phyloP scores from a whole-genome alignment of 2,888 invertebrate genomes.

The Bedellia somnulentella region DNA sequence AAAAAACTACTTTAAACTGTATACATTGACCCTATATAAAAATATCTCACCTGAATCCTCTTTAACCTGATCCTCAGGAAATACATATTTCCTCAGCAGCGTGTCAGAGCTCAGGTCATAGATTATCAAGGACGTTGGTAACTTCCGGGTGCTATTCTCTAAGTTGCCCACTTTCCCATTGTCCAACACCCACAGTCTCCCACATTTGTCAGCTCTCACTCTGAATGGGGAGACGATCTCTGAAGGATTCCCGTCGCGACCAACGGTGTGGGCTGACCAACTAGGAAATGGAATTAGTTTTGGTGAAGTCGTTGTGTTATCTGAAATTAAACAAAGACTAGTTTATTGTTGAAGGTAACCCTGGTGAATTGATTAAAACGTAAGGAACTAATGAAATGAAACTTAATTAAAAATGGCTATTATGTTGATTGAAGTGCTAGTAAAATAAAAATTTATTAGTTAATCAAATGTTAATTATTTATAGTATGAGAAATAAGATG shows the following conservation, averaged over 20 bases:
- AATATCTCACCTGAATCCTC: constrained; percentile 67
- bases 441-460: too few relatives aligned
- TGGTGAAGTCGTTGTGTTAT: constrained; percentile 67
- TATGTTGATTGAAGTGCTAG: too few relatives aligned
- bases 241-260: constrained; percentile 47
- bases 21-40: too few relatives aligned
- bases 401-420: too few relatives aligned
- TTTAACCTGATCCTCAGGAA: constrained; percentile 67
- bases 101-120: constrained; percentile 74
- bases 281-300: constrained; percentile 75
- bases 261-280: constrained; percentile 74
- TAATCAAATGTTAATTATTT: too few relatives aligned
- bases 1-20: too few relatives aligned
- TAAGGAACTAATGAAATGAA: too few relatives aligned
- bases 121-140: constrained; percentile 66
- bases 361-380: too few relatives aligned
- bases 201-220: constrained; percentile 73
- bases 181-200: constrained; percentile 78
- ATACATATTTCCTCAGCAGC: constrained; percentile 65
- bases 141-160: constrained; percentile 39
- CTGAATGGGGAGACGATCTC: constrained; percentile 76
- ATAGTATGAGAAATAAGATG: too few relatives aligned
- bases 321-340: constrained; percentile 57
- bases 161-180: constrained; percentile 68
- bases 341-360: too few relatives aligned